Percentiles rank a stretch among this genome's conserved stretches.
These are phyloP conservation scores for Nematopogon swammerdamellus DNA, from an alignment of 2,888 invertebrate species.

Conservation along the genomic window DNA sequence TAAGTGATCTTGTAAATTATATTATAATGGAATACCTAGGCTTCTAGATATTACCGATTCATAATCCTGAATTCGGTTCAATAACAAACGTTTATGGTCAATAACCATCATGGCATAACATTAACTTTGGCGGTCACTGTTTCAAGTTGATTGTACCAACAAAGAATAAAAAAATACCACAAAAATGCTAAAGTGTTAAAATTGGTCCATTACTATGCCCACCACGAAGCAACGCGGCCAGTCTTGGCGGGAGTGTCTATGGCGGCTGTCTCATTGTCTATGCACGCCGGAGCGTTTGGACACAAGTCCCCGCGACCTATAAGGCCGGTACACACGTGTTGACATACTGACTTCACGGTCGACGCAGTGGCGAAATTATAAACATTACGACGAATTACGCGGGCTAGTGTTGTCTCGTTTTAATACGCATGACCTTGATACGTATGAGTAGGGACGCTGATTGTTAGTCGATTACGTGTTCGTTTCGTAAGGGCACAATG, in stretches of 20 bases:
- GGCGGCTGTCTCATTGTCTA: background rate
- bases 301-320: background rate
- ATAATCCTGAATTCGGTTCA: too few relatives aligned
- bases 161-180: too few relatives aligned
- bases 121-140: too few relatives aligned
- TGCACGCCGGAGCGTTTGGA: background rate
- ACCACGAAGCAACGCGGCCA: too few relatives aligned
- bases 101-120: too few relatives aligned
- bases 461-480: conserved; percentile 14
- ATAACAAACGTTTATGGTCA: too few relatives aligned
- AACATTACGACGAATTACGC: conserved; percentile 22
- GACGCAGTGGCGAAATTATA: conserved; percentile 25
- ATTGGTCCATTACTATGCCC: background rate
- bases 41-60: too few relatives aligned
- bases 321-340: conserved; percentile 16
- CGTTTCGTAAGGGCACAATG: conserved; percentile 10
- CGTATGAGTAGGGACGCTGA: conserved; percentile 10
- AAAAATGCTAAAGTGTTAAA: too few relatives aligned
- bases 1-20: too few relatives aligned
- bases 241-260: background rate
- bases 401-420: conserved; percentile 18
- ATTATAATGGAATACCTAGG: too few relatives aligned
- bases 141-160: too few relatives aligned
- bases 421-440: conserved; percentile 18
- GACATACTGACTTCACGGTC: conserved; percentile 28